A percentile compares a stretch with the other conserved stretches of the same genome.
Conservation (phyloP, 2,888 invertebrate genomes). For the Sesia apiformis region DNA sequence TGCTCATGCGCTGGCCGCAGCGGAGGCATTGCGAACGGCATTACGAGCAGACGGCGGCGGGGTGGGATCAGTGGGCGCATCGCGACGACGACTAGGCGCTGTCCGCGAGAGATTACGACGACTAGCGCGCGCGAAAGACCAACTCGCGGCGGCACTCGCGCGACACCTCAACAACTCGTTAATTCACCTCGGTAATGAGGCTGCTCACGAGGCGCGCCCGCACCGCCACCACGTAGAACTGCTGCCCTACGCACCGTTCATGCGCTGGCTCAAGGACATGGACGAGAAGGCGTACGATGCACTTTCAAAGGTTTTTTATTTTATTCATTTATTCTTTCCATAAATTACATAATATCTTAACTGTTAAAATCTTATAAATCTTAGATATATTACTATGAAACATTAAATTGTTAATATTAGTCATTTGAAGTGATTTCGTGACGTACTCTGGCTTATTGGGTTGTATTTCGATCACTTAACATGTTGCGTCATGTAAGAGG, state of each 20-base stretch:
- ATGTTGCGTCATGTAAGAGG: too few relatives aligned
- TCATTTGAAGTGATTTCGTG: too few relatives aligned
- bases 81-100: conserved; percentile 37
- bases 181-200: conserved; percentile 87
- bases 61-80: conserved; percentile 17
- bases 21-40: conserved; percentile 19
- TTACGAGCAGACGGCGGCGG: conserved; percentile 17
- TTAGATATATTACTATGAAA: too few relatives aligned
- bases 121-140: conserved; percentile 38
- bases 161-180: conserved; percentile 96
- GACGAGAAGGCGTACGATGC: conserved; percentile 88
- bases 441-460: too few relatives aligned
- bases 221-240: conserved; percentile 92
- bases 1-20: conserved; percentile 36
- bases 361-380: too few relatives aligned
- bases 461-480: too few relatives aligned
- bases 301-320: conserved; percentile 76
- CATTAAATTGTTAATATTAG: too few relatives aligned
- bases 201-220: conserved; percentile 28
- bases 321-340: too few relatives aligned
- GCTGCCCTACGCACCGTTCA: conserved; percentile 89
- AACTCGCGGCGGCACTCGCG: conserved; percentile 82
- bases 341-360: too few relatives aligned
- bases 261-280: conserved; percentile 93
- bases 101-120: conserved; percentile 46